A percentile compares a stretch with the other conserved stretches of the same genome.
phyloP scores from a whole-genome alignment of 2,888 invertebrate genomes.

The Drosophila borborema region DNA sequence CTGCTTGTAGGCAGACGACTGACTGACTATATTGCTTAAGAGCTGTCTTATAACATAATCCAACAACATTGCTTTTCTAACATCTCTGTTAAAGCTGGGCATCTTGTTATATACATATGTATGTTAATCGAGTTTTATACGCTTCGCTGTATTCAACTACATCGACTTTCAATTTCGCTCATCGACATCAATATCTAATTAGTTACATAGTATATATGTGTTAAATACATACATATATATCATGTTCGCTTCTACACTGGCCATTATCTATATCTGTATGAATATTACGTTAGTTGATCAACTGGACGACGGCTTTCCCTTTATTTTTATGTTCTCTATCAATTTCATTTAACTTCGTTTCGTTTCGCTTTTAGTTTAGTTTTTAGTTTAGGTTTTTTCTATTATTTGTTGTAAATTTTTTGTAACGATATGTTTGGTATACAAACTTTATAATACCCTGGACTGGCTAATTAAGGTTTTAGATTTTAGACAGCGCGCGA shows the following conservation, averaged over 20 bases:
- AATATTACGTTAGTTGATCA: constrained; percentile 16
- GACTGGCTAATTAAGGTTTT: constrained; percentile 56
- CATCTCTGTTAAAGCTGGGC: constrained; percentile 32
- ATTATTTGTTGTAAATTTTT: constrained; percentile 65
- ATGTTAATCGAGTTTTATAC: constrained; percentile 17
- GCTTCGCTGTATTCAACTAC: constrained; percentile 53
- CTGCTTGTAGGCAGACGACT: constrained; percentile 1
- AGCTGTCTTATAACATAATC: constrained; percentile 37
- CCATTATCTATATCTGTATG: constrained; percentile 28
- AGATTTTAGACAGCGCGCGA: constrained; percentile 53
- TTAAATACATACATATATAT: background rate
- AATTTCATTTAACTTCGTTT: constrained; percentile 13
- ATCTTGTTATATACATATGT: constrained; percentile 1
- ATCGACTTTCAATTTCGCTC: constrained; percentile 45
- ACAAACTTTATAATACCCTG: constrained; percentile 79
- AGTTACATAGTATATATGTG: constrained; percentile 18
- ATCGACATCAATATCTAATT: constrained; percentile 36
- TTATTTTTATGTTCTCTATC: constrained; percentile 7
- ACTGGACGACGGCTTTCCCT: constrained; percentile 43
- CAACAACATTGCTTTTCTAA: background rate
- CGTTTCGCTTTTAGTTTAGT: constrained; percentile 16
- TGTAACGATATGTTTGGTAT: constrained; percentile 82
- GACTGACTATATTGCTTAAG: constrained; percentile 6
- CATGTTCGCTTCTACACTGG: constrained; percentile 26
- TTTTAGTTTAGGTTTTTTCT: constrained; percentile 47